A percentile compares a stretch with the other conserved stretches of the same genome.
These are phyloP conservation scores for Heliconius hortense DNA, from an alignment of 2,888 invertebrate species.

Conservation along the genomic window DNA sequence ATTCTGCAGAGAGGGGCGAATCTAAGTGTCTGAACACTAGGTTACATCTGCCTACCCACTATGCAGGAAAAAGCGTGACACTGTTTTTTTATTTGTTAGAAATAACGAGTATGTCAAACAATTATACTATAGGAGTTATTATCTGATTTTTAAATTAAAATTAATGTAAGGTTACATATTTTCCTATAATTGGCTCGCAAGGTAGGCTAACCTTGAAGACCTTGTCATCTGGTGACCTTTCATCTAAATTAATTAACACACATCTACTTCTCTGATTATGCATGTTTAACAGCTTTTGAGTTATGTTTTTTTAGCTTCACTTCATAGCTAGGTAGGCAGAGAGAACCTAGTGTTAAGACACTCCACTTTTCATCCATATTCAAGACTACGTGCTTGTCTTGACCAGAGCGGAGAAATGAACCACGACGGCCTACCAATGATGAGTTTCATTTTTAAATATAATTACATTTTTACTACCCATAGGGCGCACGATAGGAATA, in stretches of 20 bases:
- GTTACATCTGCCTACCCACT: not conserved
- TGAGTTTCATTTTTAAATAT: not conserved
- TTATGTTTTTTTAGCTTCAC: not conserved
- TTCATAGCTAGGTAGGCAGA: not conserved
- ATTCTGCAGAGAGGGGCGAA: too few relatives aligned
- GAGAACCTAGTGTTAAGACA: not conserved
- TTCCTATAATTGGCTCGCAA: not conserved
- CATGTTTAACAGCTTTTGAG: not conserved
- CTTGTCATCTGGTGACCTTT: slow-evolving; percentile 13
- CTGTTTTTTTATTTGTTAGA: not conserved
- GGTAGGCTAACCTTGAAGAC: not conserved
- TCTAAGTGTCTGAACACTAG: too few relatives aligned
- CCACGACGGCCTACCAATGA: not conserved
- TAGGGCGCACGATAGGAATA: slow-evolving; percentile 91
- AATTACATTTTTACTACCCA: not conserved
- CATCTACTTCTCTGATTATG: not conserved
- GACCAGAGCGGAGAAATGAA: not conserved
- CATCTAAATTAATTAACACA: not conserved
- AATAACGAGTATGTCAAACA: not conserved
- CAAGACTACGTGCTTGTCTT: not conserved
- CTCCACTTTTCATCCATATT: not conserved
- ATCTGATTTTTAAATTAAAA: not conserved
- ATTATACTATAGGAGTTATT: not conserved
- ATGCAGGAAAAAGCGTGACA: not conserved
- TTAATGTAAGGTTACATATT: not conserved